Conservation (phyloP, 2,113 vertebrate genomes). For the Marmota flaviventris region DNA sequence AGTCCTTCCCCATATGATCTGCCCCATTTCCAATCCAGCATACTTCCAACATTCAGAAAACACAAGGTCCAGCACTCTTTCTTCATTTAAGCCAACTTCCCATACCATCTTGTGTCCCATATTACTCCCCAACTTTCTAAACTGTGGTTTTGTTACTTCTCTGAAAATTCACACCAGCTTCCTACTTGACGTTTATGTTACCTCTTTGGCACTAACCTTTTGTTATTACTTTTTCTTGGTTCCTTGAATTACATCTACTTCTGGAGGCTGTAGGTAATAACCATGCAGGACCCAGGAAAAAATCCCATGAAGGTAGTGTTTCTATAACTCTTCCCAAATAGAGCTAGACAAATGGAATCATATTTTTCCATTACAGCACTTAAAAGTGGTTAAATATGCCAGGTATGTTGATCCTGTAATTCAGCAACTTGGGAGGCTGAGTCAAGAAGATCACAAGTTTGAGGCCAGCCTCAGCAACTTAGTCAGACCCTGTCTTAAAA, state of each 20-base stretch:
- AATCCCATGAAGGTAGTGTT: neutral
- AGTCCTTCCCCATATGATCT: neutral
- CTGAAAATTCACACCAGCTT: neutral
- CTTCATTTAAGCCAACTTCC: neutral
- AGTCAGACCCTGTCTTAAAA: no score
- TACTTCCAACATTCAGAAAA: neutral
- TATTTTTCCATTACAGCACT: neutral
- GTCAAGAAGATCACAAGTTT: no score
- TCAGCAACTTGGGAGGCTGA: no score
- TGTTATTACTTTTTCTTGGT: neutral
- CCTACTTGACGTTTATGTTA: neutral
- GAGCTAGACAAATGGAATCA: neutral
- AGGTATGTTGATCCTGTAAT: no score
- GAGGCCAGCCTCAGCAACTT: no score
- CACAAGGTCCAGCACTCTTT: neutral
- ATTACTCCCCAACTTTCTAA: neutral
- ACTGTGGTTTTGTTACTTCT: neutral
- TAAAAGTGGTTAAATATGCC: neutral
- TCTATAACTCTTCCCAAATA: conserved; percentile 15
- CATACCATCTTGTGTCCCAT: neutral
- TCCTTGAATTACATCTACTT: neutral
- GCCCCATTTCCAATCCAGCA: no score
- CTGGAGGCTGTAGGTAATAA: neutral
- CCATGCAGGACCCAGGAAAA: neutral
- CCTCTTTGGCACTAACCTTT: neutral